Conservation (phyloP, 1,140 invertebrate genomes). For the Atta texana region DNA sequence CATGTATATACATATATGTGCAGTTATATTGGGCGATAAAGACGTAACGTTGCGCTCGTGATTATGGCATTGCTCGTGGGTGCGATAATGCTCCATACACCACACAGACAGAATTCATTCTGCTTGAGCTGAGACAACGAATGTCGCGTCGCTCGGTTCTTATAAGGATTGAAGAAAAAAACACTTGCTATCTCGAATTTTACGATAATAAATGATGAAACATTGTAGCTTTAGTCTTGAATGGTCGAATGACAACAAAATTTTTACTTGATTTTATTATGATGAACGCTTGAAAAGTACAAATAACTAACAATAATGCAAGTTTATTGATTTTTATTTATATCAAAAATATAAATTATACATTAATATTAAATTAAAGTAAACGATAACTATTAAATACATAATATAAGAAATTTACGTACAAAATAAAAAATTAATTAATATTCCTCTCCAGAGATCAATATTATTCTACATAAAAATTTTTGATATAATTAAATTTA, state of each 20-base stretch:
- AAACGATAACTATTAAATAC: not conserved
- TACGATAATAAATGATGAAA: constrained; percentile 59
- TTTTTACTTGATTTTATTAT: constrained; percentile 5
- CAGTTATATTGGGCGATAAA: constrained; percentile 43
- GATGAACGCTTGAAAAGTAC: not conserved
- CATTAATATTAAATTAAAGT: not conserved
- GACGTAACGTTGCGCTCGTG: constrained; percentile 52
- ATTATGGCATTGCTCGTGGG: constrained; percentile 66
- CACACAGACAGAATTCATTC: constrained; percentile 44
- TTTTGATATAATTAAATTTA: not conserved
- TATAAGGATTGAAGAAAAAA: constrained; percentile 62
- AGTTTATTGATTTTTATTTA: not conserved
- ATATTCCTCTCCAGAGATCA: not conserved
- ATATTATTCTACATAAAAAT: not conserved
- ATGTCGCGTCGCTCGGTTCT: constrained; percentile 42
- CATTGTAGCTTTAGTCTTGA: not conserved
- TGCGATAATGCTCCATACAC: constrained; percentile 54
- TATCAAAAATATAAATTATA: not conserved
- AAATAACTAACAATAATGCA: not conserved
- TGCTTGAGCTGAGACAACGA: constrained; percentile 11
- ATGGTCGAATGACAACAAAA: not conserved
- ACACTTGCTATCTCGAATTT: constrained; percentile 39
- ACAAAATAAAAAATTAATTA: not conserved
- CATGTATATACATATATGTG: too few relatives aligned
- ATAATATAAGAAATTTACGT: not conserved